Evolutionary conservation across 2,797 vertebrate genomes (phyloP), one percentile per base, ranked within the genome.

Genomic region (Euthynnus affinis): DNA sequence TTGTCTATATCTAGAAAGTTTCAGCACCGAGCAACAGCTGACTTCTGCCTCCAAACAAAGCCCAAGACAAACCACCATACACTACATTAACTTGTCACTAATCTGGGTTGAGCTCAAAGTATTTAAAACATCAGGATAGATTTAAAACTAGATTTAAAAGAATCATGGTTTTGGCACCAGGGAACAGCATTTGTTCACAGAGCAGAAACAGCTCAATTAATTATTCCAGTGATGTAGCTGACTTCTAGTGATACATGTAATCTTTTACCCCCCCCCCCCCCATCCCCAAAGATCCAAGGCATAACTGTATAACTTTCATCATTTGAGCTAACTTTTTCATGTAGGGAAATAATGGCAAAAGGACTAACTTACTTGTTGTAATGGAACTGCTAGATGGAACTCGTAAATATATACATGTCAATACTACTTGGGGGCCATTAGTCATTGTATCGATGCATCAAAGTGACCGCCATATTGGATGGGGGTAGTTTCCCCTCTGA

Each of bases 91-190:
- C 68, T 63, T 67, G 34, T 74, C 55, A 42, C 59, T 86, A 59
- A 78, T 70, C 76, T 77, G 9, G 32, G n/a, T 44, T 58, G 27
- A 76, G 48, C 63, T 58, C 32, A 60, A 37, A 76, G 52, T 51
- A 61, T 68, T 58, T 23, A 74, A 73, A 72, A 74, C 44, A 69
- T 67, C 34, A 40, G 18, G 17, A 23, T 23, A 74, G 61, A 82
- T 85, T 71, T 82, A 71, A 80, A 74, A 68, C 14, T 52, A 48
- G 27, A 72, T 80, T 84, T 65, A 76, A 76, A 69, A 74, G 60
- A 73, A 71, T 73, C n/a, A 17, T 74, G 46, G 23, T 61, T 81
- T 71, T 65, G 62, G 61, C 75, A 55, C 23, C 10, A 13, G 34
- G 46, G 29, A 63, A 55, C 46, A 71, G 7, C n/a, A 48, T 84